A percentile compares a stretch with the other conserved stretches of the same genome.
Evolutionary conservation across 2,888 invertebrate species (phyloP).

Genomic region (Caenorhabditis wallacei): DNA sequence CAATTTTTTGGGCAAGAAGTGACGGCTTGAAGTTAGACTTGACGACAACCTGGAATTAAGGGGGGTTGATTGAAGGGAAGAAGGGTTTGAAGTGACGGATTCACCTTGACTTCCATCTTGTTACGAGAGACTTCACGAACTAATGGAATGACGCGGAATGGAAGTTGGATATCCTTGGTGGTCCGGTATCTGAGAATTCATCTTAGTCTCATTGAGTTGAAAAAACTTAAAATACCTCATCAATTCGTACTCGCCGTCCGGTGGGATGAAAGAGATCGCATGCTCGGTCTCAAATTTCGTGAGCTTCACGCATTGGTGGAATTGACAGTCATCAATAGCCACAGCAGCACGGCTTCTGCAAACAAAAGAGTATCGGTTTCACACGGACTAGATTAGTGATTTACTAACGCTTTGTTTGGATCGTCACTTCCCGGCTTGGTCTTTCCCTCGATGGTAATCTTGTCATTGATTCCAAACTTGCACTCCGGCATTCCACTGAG

Average conservation of each 20-base stretch:
- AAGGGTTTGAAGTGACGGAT: too few relatives aligned
- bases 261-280: conserved; percentile 99
- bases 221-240: too few relatives aligned
- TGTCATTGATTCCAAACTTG: conserved; percentile 99
- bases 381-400: conserved; percentile 10
- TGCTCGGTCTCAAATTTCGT: conserved; percentile 99
- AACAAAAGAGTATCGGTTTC: conserved; percentile 49
- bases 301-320: conserved; percentile 99
- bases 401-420: conserved; percentile 87
- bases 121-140: conserved; percentile 98
- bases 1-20: conserved; percentile 97
- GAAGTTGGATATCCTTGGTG: conserved; percentile 98
- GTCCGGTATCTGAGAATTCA: conserved; percentile 92
- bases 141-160: conserved; percentile 98
- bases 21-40: conserved; percentile 99
- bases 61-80: too few relatives aligned
- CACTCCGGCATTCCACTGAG: conserved; percentile 99
- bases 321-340: conserved; percentile 99
- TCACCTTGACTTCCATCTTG: conserved; percentile 97
- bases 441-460: conserved; percentile 95
- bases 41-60: conserved; percentile 88
- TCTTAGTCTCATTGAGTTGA: too few relatives aligned
- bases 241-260: conserved; percentile 99
- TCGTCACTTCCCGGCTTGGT: conserved; percentile 87
- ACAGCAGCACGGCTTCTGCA: conserved; percentile 92